Evolutionary conservation across 2,797 vertebrate genomes (phyloP).

Genomic region (Onychomys arenicola): DNA sequence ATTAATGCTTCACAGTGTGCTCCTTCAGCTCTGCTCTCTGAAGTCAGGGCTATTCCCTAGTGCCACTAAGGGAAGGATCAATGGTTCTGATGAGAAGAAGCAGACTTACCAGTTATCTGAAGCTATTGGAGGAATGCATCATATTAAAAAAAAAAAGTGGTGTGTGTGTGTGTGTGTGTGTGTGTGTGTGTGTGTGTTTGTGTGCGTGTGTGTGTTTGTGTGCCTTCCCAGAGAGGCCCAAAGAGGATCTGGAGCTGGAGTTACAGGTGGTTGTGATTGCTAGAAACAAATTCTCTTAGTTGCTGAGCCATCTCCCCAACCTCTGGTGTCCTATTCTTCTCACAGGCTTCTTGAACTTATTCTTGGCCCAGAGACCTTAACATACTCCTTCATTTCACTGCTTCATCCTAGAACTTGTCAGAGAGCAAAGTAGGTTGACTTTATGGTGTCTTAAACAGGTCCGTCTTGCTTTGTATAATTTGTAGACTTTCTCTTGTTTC

Average conservation of each 20-base stretch:
- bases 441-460: not conserved
- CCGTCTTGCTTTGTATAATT: conserved; percentile 35
- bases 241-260: not conserved
- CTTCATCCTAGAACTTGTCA: not conserved
- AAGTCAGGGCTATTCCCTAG: not conserved
- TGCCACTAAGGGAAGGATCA: not conserved
- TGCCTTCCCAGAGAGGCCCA: not conserved
- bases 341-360: not conserved
- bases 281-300: too few species aligned
- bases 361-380: conserved; percentile 2
- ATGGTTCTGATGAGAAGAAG: not conserved
- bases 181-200: not conserved
- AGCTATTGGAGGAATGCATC: not conserved
- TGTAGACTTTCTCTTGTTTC: conserved; percentile 21
- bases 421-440: not conserved
- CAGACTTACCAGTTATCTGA: not conserved
- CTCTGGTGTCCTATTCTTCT: not conserved
- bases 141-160: not conserved
- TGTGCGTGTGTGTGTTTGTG: not conserved
- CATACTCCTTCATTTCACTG: conserved; percentile 2
- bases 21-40: not conserved
- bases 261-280: not conserved
- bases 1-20: not conserved
- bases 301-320: not conserved
- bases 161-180: too few species aligned